Evolutionary conservation across 2,888 invertebrate species (phyloP), one percentile per base, ranked within the genome.

Genomic region (Pinctada fucata): DNA sequence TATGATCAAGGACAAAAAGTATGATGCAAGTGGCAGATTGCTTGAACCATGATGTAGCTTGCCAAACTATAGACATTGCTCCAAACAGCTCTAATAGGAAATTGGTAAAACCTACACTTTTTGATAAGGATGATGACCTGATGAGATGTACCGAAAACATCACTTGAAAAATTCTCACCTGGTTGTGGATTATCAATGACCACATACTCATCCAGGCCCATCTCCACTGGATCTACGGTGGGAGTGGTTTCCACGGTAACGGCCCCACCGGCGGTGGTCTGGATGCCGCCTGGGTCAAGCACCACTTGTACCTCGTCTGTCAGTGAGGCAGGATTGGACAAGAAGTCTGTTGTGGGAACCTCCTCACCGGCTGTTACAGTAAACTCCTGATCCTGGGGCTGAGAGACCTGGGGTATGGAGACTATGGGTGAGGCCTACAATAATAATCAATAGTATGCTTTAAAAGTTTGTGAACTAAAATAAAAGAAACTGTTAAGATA

Each of bases 231-330:
- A 51, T 81, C 81, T 49, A 76, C 77, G 2, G 76, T 70, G 13
- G 72, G 73, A 16, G 76, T 73, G n/a, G 78, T 79, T 73, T 79
- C 78, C 69, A 81, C 72, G 2, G 81, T 76, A 51, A 78, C 78
- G 13, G 75, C 71, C 3, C 67, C 72, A 5, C 58, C 58, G 13
- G 58, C 13, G 58, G 58, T 70, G 3, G 66, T 74, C 45, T 74
- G 48, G 68, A 76, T 50, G 76, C 76, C 66, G 73, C 76, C 52
- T 52, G 76, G 50, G 73, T 82, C 58, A 76, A 75, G 66, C 16
- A 69, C 75, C 10, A 75, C 51, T 69, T 75, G 75, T 10, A 75
- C 75, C n/a, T 75, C 75, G 13, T 74, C 74, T 50, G 65, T 65
- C 6, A 74, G 67, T 8, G 74, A 49, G 3, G 74, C 31, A 5